Percentiles rank a stretch among this genome's conserved stretches.
Conservation (phyloP, 2,797 vertebrate genomes). For the Trematomus bernacchii region DNA sequence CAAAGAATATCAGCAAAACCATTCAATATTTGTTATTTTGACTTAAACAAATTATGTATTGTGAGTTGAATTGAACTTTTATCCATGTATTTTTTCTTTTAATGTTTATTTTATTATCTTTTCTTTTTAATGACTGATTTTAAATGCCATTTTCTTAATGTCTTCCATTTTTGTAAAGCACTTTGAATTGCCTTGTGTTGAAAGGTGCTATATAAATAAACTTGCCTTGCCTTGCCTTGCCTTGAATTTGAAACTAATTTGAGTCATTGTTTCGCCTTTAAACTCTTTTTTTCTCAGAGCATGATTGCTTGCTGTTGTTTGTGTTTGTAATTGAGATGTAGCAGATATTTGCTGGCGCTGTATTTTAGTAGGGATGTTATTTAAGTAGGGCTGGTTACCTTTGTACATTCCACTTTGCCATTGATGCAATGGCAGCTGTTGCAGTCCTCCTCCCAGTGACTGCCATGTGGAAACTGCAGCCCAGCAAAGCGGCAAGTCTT, state of each 20-base stretch:
- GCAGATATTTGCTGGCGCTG: neutral
- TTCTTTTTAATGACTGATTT: too few species aligned
- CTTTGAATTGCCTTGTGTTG: too few species aligned
- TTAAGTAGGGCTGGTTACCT: slow-evolving; percentile 81
- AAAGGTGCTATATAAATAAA: too few species aligned
- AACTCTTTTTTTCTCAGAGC: neutral
- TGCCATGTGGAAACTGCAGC: slow-evolving; percentile 91
- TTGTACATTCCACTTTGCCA: slow-evolving; percentile 93
- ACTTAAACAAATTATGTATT: neutral
- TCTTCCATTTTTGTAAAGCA: too few species aligned
- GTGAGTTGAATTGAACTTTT: too few species aligned
- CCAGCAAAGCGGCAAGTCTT: slow-evolving; percentile 92
- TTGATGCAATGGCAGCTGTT: slow-evolving; percentile 93
- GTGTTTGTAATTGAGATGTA: neutral
- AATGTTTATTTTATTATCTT: too few species aligned
- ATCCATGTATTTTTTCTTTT: too few species aligned
- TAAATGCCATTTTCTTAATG: too few species aligned
- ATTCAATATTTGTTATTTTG: neutral
- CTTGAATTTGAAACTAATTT: too few species aligned
- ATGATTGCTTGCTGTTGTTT: too few species aligned
- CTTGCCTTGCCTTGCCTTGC: too few species aligned
- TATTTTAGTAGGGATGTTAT: neutral
- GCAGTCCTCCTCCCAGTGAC: slow-evolving; percentile 95
- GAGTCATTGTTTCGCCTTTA: neutral
- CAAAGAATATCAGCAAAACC: neutral